These are phyloP conservation scores for Leptodactylus fuscus DNA, from an alignment of 2,113 vertebrate genomes.

Conservation along the genomic window DNA sequence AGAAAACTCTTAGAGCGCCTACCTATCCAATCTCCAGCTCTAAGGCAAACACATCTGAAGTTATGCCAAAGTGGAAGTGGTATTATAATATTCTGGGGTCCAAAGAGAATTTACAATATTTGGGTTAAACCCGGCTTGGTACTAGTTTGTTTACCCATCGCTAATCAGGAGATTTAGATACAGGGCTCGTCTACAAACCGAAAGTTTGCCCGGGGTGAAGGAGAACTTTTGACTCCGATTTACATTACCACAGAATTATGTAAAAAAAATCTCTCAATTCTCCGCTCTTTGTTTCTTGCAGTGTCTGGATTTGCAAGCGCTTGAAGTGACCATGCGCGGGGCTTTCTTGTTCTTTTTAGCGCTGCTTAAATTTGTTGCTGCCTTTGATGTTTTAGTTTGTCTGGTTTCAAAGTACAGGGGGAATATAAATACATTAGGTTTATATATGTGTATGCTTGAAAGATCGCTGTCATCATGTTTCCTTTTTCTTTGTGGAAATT, in stretches of 20 bases:
- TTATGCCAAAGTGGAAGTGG: no score
- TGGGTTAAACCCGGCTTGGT: no score
- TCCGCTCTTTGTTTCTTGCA: not conserved
- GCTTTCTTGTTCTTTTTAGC: conserved; percentile 13
- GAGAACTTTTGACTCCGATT: not conserved
- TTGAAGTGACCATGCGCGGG: not conserved
- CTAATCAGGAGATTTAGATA: no score
- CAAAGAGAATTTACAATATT: no score
- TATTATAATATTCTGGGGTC: no score
- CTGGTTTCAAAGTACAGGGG: conserved; percentile 43
- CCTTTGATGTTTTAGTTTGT: conserved; percentile 50
- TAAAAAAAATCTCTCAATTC: not conserved
- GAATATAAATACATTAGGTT: conserved; percentile 55
- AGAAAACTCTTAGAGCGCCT: no score
- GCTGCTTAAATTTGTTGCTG: conserved; percentile 22
- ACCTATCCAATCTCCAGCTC: no score
- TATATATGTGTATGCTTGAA: conserved; percentile 53
- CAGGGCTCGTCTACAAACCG: no score
- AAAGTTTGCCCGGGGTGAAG: no score
- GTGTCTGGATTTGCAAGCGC: not conserved
- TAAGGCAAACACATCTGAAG: no score
- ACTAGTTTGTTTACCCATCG: no score
- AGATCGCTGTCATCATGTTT: conserved; percentile 26
- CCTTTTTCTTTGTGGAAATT: conserved; percentile 43
- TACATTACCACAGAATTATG: not conserved